These are phyloP conservation scores for Anthophora plumipes DNA, from an alignment of 2,888 invertebrate species.

Conservation along the genomic window DNA sequence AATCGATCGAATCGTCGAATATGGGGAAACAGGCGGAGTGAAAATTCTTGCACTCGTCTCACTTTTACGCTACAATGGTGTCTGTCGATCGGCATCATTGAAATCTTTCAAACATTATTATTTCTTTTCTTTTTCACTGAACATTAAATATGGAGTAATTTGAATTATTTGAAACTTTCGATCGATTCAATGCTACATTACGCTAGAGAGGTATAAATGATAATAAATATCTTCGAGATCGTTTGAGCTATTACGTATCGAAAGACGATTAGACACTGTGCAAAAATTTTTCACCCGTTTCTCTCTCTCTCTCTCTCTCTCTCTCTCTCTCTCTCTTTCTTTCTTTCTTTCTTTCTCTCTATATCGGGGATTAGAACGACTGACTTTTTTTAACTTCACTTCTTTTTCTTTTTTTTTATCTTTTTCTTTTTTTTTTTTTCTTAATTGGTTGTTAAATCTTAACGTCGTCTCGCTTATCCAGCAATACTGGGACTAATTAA, in stretches of 20 bases:
- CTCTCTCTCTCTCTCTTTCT: conserved; percentile 18
- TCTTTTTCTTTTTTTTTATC: background rate
- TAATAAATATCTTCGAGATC: conserved; percentile 28
- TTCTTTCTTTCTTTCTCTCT: no score
- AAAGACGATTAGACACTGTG: conserved; percentile 18
- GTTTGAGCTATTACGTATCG: conserved; percentile 32
- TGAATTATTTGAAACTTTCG: conserved; percentile 29
- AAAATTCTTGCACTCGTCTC: conserved; percentile 50
- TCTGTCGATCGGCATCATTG: conserved; percentile 4
- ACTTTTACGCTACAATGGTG: conserved; percentile 21
- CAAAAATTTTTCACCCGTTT: conserved; percentile 47
- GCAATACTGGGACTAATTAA: conserved; percentile 64
- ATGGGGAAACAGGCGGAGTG: conserved; percentile 24
- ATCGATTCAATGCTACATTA: conserved; percentile 12
- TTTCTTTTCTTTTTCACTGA: conserved; percentile 8
- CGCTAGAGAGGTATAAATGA: conserved; percentile 38
- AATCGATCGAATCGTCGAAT: conserved; percentile 35
- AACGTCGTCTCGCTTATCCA: conserved; percentile 58
- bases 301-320: conserved; percentile 5
- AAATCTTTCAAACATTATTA: conserved; percentile 18
- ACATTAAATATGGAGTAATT: conserved; percentile 27
- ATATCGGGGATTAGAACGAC: conserved; percentile 29
- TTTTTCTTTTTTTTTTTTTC: background rate
- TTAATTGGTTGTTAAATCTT: conserved; percentile 20
- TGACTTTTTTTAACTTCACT: conserved; percentile 17